Conservation (phyloP, 2,888 invertebrate genomes). For the Tipula vernalis region DNA sequence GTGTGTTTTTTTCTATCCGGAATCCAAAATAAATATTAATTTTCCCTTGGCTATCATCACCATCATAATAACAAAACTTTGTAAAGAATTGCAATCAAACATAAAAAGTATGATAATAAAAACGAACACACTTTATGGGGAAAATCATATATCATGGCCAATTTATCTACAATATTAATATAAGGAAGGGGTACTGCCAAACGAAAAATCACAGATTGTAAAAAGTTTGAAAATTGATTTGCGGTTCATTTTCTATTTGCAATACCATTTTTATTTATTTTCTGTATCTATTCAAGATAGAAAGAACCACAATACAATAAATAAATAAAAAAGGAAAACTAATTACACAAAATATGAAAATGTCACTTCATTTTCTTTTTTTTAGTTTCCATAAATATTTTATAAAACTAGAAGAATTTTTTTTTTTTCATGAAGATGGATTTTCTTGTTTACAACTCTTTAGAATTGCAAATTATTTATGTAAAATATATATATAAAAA, state of each 20-base stretch:
- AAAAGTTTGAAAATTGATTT: neutral
- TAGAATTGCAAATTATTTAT: neutral
- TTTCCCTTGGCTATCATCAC: neutral
- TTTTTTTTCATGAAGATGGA: neutral
- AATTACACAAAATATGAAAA: neutral
- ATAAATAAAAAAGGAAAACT: neutral
- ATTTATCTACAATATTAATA: neutral
- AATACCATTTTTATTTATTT: neutral
- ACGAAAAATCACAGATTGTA: neutral
- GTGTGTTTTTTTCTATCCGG: neutral
- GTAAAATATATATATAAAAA: neutral
- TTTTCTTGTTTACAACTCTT: neutral
- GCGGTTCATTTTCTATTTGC: neutral
- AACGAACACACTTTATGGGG: neutral
- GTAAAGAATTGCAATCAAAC: neutral
- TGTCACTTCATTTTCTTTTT: neutral
- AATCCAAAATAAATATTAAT: neutral
- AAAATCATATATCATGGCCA: neutral
- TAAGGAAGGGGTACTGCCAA: neutral
- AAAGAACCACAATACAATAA: neutral
- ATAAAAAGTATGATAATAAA: neutral
- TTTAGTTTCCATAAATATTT: neutral
- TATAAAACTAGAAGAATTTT: neutral
- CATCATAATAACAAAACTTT: neutral
- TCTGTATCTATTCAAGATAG: neutral